These are phyloP conservation scores for Pseudomugil gertrudae DNA, from an alignment of 2,797 vertebrate species.

Conservation along the genomic window DNA sequence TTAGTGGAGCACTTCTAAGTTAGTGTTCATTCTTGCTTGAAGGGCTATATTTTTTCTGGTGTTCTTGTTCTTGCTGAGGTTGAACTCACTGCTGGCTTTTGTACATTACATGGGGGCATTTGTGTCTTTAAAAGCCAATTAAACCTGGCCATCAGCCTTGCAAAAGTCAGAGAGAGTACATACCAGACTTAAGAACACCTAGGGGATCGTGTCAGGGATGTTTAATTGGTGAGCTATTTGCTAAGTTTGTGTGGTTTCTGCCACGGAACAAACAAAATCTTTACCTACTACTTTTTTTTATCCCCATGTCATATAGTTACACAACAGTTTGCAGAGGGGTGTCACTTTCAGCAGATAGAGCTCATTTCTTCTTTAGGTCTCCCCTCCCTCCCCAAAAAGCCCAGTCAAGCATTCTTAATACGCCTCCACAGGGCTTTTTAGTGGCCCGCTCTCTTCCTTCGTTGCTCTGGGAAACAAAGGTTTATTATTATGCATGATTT, in stretches of 20 bases:
- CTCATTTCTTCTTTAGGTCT: no score
- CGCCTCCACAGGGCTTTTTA: constrained; percentile 46
- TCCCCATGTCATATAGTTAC: constrained; percentile 51
- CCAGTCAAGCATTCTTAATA: constrained; percentile 61
- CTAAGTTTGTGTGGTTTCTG: constrained; percentile 35
- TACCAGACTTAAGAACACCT: constrained; percentile 52
- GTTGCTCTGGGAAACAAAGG: constrained; percentile 65
- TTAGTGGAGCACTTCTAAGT: constrained; percentile 14
- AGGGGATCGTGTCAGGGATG: constrained; percentile 64
- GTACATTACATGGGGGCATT: constrained; percentile 42
- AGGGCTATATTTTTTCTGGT: constrained; percentile 27
- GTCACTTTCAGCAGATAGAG: constrained; percentile 41
- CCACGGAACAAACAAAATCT: constrained; percentile 29
- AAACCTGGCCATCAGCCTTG: constrained; percentile 37
- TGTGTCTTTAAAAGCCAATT: constrained; percentile 59
- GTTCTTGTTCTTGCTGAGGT: constrained; percentile 31
- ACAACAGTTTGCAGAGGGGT: constrained; percentile 32
- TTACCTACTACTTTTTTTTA: constrained; percentile 36
- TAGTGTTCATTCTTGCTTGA: constrained; percentile 39
- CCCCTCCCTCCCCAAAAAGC: constrained; percentile 52
- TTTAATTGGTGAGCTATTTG: constrained; percentile 61
- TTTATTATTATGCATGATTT: constrained; percentile 73
- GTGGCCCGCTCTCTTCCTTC: constrained; percentile 18
- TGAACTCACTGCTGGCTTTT: constrained; percentile 36
- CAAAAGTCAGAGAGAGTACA: constrained; percentile 33